Conservation (phyloP, 2,113 vertebrate species). For the Camelus dromedarius region DNA sequence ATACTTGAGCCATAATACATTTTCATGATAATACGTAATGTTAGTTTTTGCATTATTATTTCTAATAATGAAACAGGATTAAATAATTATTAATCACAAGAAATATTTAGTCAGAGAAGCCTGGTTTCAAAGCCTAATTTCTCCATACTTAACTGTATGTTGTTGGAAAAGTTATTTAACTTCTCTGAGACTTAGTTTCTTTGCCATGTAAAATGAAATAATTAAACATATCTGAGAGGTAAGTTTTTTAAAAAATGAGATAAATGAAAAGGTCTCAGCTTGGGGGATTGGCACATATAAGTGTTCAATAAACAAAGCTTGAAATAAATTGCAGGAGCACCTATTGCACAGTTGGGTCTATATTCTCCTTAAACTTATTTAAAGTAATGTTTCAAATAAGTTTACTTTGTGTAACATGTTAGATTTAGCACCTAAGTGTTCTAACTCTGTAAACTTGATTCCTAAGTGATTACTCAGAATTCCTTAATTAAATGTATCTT, state of each 20-base stretch:
- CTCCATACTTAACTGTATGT: not conserved
- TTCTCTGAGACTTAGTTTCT: not conserved
- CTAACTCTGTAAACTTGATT: not conserved
- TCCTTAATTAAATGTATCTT: not conserved
- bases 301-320: not conserved
- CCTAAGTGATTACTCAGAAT: not conserved
- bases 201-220: not conserved
- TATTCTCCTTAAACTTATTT: not conserved
- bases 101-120: not conserved
- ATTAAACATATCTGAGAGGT: not conserved
- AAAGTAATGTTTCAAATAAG: not conserved
- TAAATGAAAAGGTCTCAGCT: not conserved
- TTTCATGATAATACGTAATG: not conserved
- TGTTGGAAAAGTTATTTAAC: not conserved
- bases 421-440: not conserved
- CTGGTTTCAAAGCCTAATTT: not conserved
- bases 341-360: not conserved
- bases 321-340: not conserved
- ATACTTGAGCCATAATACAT: not conserved
- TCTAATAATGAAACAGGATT: not conserved
- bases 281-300: not conserved
- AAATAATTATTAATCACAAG: not conserved
- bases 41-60: not conserved
- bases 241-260: not conserved
- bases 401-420: not conserved